Percentiles rank a stretch among this genome's conserved stretches.
Conservation (phyloP, 2,888 invertebrate species). For the Trisateles emortualis region DNA sequence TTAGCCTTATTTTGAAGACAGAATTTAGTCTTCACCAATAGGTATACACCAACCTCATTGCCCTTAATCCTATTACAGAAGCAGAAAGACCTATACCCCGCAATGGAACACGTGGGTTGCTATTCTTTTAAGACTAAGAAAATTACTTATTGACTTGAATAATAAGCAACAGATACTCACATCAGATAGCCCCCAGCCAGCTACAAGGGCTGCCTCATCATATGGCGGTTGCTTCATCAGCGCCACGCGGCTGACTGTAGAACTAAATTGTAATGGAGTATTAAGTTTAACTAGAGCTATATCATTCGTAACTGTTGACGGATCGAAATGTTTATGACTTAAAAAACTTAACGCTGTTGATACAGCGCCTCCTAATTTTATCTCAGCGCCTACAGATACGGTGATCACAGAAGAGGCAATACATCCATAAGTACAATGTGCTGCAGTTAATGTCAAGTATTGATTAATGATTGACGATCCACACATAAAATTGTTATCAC, state of each 20-base stretch:
- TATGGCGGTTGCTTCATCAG: conserved; percentile 22
- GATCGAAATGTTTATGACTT: conserved; percentile 44
- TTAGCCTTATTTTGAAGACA: too few relatives aligned
- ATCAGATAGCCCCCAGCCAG: conserved; percentile 48
- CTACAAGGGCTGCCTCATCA: conserved; percentile 24
- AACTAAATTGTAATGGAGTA: conserved; percentile 28
- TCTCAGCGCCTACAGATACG: conserved; percentile 11
- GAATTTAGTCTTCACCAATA: too few relatives aligned
- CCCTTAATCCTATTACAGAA: too few relatives aligned
- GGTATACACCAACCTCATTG: too few relatives aligned
- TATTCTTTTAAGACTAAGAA: too few relatives aligned
- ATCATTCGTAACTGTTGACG: conserved; percentile 31
- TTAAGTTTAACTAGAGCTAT: conserved; percentile 39
- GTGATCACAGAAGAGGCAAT: neutral
- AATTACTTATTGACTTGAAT: too few relatives aligned
- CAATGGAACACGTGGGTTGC: too few relatives aligned
- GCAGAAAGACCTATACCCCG: too few relatives aligned
- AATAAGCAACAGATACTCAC: conserved; percentile 36
- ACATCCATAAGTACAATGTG: conserved; percentile 32
- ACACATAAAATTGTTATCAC: neutral
- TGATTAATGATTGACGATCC: neutral
- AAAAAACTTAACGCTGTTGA: conserved; percentile 22
- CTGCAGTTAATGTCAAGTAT: conserved; percentile 2
- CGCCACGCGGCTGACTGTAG: conserved; percentile 34
- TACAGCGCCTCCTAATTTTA: conserved; percentile 1